Evolutionary conservation across 2,113 vertebrate species (phyloP).

Genomic region (Lagopus leucura): DNA sequence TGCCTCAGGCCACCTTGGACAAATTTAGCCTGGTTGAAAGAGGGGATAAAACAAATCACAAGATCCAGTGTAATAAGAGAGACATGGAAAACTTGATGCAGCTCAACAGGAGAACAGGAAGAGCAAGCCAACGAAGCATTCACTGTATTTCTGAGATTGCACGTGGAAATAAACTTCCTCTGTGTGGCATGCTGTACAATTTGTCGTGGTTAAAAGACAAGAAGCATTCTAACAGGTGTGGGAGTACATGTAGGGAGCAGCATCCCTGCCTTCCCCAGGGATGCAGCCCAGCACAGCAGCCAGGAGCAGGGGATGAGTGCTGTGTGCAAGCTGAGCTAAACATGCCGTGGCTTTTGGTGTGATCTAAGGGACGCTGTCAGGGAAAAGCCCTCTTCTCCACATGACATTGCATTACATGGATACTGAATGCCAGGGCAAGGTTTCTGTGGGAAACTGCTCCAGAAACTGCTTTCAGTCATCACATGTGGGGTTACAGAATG

Average conservation of each 20-base stretch:
- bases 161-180: not conserved
- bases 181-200: fast-evolving
- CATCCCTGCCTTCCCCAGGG: not conserved
- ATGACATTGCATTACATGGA: not conserved
- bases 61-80: not conserved
- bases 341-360: not conserved
- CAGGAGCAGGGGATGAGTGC: not conserved
- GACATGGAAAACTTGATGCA: slow-evolving; percentile 48
- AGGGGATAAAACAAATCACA: slow-evolving; percentile 13
- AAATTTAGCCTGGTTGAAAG: slow-evolving; percentile 47
- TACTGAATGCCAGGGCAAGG: not conserved
- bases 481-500: not conserved
- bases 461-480: not conserved
- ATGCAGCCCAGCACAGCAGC: not conserved
- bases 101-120: not conserved
- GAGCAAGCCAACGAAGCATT: not conserved
- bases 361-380: not conserved
- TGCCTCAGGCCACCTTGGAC: slow-evolving; percentile 45
- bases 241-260: not conserved
- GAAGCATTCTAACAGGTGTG: not conserved
- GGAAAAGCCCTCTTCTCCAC: slow-evolving; percentile 4
- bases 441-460: not conserved
- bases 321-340: not conserved
- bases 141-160: not conserved
- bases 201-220: not conserved